Evolutionary conservation across 1,140 invertebrate genomes (phyloP).

Genomic region (Drosophila bifasciata): DNA sequence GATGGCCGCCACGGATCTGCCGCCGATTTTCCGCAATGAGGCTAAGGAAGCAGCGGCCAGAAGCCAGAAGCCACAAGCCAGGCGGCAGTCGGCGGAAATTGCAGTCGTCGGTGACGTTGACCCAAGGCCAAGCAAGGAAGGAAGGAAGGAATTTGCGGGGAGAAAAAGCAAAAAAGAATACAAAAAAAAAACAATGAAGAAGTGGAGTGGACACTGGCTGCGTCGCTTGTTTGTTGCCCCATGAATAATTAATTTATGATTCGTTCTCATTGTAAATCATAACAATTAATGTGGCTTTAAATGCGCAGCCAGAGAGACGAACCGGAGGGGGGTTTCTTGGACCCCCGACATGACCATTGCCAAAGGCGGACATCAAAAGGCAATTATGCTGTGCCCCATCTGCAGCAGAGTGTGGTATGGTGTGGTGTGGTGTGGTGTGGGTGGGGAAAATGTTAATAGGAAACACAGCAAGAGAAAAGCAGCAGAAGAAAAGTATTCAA

Average conservation of each 20-base stretch:
- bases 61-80: background rate
- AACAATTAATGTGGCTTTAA: slow-evolving; percentile 77
- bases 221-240: slow-evolving; percentile 34
- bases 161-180: too few relatives aligned
- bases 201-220: slow-evolving; percentile 16
- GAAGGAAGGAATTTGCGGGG: slow-evolving; percentile 10
- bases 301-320: slow-evolving; percentile 26
- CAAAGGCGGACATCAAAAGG: slow-evolving; percentile 67
- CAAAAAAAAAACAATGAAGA: background rate
- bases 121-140: slow-evolving; percentile 24
- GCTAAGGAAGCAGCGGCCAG: slow-evolving; percentile 21
- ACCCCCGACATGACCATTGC: slow-evolving; percentile 36
- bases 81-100: slow-evolving; percentile 36
- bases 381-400: slow-evolving; percentile 56
- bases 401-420: too few relatives aligned
- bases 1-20: slow-evolving; percentile 34
- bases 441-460: slow-evolving; percentile 55
- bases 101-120: slow-evolving; percentile 39
- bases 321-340: slow-evolving; percentile 1
- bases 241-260: slow-evolving; percentile 79
- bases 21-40: slow-evolving; percentile 4
- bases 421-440: slow-evolving; percentile 20
- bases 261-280: slow-evolving; percentile 81
- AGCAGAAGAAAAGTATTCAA: slow-evolving; percentile 30
- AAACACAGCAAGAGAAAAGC: slow-evolving; percentile 38